These are phyloP conservation scores for Caradrina kadenii DNA, from an alignment of 2,888 invertebrate species.

Conservation along the genomic window DNA sequence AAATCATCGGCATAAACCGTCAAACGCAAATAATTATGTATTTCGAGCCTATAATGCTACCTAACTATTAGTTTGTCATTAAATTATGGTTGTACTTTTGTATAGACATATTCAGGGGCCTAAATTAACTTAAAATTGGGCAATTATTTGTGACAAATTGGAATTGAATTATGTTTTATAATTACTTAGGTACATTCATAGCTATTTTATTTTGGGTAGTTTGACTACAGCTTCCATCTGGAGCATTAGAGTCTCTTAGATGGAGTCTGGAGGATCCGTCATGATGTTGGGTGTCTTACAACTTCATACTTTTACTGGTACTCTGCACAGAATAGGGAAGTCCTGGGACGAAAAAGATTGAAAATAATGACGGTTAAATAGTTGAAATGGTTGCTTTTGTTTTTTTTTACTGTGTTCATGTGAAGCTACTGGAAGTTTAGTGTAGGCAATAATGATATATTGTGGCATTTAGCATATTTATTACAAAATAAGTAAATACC, in stretches of 20 bases:
- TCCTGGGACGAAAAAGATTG: not conserved
- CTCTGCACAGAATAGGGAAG: not conserved
- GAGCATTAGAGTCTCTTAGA: not conserved
- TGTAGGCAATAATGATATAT: not conserved
- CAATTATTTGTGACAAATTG: constrained; percentile 5
- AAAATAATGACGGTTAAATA: not conserved
- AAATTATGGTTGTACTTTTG: not conserved
- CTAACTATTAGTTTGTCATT: constrained; percentile 27
- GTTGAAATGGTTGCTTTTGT: not conserved
- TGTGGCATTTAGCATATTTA: not conserved
- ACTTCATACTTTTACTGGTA: too few relatives aligned
- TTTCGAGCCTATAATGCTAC: constrained; percentile 16
- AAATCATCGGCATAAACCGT: constrained; percentile 27
- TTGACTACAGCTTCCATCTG: not conserved
- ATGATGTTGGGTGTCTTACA: not conserved
- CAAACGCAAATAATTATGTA: constrained; percentile 36
- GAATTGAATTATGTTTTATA: not conserved
- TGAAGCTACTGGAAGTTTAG: too few relatives aligned
- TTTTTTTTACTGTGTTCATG: not conserved
- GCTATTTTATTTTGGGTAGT: not conserved
- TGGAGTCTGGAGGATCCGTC: not conserved
- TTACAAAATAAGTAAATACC: not conserved
- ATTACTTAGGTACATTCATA: not conserved
- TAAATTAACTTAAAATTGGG: constrained; percentile 25
- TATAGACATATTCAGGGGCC: not conserved